Percentiles rank a stretch among this genome's conserved stretches.
Conservation (phyloP, 2,888 invertebrate species). For the Aleiodes alternator region DNA sequence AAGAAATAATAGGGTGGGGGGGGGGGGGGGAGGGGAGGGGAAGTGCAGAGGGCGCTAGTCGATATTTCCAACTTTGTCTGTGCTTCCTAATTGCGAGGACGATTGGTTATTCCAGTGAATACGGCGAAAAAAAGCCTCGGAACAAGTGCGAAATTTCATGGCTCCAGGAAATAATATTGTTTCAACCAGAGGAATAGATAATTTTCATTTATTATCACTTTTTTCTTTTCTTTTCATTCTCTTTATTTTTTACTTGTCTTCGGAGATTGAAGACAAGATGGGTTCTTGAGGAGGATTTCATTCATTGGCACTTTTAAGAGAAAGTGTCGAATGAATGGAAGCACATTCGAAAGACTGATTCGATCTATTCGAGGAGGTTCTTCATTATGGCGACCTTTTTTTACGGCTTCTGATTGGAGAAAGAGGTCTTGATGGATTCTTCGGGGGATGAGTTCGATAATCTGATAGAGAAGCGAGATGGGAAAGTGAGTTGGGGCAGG, state of each 20-base stretch:
- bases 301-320: not conserved
- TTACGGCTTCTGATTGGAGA: not conserved
- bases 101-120: conserved; percentile 51
- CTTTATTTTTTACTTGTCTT: conserved; percentile 27
- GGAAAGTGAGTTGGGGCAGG: no score
- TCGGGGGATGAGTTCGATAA: not conserved
- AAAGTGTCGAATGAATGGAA: conserved; percentile 42
- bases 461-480: no score
- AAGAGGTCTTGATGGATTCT: not conserved
- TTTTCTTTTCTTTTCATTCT: conserved; percentile 33
- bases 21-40: not conserved
- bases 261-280: not conserved
- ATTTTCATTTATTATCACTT: conserved; percentile 33
- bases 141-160: conserved; percentile 20
- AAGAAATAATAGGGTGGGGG: no score
- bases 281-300: not conserved
- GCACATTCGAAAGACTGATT: conserved; percentile 51
- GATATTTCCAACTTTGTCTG: conserved; percentile 32
- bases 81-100: conserved; percentile 49
- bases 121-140: no score
- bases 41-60: conserved; percentile 35
- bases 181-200: conserved; percentile 36
- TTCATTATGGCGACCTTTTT: conserved; percentile 54
- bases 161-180: conserved; percentile 19
- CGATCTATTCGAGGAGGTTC: conserved; percentile 50